Evolutionary conservation across 2,797 vertebrate species (phyloP).

Genomic region (Mus spretus): DNA sequence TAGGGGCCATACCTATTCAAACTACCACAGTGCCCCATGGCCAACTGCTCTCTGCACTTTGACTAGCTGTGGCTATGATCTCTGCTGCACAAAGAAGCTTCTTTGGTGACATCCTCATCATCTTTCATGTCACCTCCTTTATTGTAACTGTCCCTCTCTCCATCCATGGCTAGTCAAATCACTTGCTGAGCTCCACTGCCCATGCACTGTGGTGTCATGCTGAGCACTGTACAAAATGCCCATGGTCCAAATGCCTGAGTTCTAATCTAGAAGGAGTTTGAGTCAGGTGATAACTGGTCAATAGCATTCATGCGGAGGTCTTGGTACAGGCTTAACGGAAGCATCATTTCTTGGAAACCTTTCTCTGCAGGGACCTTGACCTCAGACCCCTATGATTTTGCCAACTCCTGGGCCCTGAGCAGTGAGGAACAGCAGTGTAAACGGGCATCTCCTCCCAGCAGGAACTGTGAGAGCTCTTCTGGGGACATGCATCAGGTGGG

Average conservation of each 20-base stretch:
- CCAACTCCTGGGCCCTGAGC: constrained; percentile 97
- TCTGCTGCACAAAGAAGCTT: background rate
- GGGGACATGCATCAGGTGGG: constrained; percentile 88
- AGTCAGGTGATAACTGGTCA: background rate
- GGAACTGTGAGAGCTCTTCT: constrained; percentile 93
- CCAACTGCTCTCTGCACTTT: background rate
- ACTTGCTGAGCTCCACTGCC: background rate
- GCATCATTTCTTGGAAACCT: background rate
- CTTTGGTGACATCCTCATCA: background rate
- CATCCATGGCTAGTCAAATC: too few relatives aligned
- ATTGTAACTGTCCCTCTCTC: background rate
- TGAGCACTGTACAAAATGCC: background rate
- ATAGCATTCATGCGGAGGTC: background rate
- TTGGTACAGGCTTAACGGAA: background rate
- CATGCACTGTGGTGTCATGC: rapidly evolving
- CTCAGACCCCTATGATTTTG: constrained; percentile 94
- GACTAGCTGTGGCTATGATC: background rate
- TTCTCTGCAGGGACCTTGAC: constrained; percentile 92
- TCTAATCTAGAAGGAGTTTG: background rate
- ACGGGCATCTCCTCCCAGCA: constrained; percentile 90
- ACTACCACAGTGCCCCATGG: background rate
- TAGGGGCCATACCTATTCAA: background rate
- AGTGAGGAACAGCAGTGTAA: constrained; percentile 91
- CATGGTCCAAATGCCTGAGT: background rate
- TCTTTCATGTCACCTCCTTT: background rate